Conservation (phyloP, 2,797 vertebrate species). For the Syngnathus acus region DNA sequence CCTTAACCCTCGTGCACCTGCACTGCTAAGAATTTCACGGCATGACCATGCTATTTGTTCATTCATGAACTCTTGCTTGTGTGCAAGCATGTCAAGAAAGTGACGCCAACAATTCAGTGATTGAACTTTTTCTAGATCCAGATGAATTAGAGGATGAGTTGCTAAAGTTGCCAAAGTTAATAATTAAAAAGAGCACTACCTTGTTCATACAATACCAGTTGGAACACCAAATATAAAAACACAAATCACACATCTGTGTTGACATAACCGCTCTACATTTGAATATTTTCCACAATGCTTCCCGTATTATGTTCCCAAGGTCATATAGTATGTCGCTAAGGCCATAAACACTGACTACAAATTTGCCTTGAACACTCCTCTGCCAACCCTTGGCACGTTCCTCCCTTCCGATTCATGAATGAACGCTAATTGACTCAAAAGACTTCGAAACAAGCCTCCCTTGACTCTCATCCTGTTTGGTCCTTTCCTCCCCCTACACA, state of each 20-base stretch:
- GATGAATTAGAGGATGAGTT: neutral
- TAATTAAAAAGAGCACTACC: too few relatives aligned
- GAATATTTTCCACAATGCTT: slow-evolving; percentile 45
- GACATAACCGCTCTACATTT: slow-evolving; percentile 27
- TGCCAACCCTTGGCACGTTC: slow-evolving; percentile 35
- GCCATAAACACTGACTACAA: slow-evolving; percentile 38
- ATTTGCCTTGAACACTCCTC: slow-evolving; percentile 13
- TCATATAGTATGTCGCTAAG: slow-evolving; percentile 49
- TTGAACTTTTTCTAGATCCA: neutral
- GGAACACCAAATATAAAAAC: too few relatives aligned
- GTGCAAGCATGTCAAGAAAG: neutral
- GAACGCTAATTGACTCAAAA: slow-evolving; percentile 38
- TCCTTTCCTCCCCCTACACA: slow-evolving; percentile 6
- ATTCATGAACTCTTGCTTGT: slow-evolving; percentile 19
- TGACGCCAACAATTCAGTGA: neutral
- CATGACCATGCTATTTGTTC: slow-evolving; percentile 26
- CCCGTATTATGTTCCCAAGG: slow-evolving; percentile 48
- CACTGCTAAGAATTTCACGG: neutral
- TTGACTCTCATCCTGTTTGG: slow-evolving; percentile 15
- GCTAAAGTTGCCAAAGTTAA: too few relatives aligned
- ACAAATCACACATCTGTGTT: slow-evolving; percentile 19
- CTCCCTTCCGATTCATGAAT: slow-evolving; percentile 40
- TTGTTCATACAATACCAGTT: too few relatives aligned
- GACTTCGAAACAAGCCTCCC: neutral
- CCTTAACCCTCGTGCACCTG: slow-evolving; percentile 49